phyloP scores from a whole-genome alignment of 2,888 invertebrate genomes.

The Megamerina dolium region DNA sequence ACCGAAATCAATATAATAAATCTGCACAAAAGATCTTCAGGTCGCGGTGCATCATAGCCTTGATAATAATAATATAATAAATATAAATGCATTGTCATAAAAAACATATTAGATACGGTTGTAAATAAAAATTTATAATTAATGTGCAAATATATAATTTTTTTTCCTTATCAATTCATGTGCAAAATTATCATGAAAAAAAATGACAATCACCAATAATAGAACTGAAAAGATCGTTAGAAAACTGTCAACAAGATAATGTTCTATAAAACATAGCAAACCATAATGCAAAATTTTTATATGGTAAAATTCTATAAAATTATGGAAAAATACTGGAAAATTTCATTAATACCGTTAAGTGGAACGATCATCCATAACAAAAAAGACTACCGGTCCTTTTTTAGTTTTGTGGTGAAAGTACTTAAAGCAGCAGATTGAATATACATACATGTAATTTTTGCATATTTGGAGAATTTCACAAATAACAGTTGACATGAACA shows the following conservation, averaged over 20 bases:
- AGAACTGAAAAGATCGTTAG: slow-evolving; percentile 16
- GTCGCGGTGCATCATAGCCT: no score
- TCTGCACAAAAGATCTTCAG: no score
- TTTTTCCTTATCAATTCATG: slow-evolving; percentile 2
- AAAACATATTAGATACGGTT: slow-evolving; percentile 41
- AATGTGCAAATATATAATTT: slow-evolving; percentile 6
- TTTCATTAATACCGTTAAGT: not conserved
- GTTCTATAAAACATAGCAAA: not conserved
- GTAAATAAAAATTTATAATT: slow-evolving; percentile 28
- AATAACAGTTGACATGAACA: not conserved
- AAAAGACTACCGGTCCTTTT: no score
- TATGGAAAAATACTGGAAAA: not conserved
- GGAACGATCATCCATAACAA: no score
- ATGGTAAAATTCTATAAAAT: slow-evolving; percentile 1
- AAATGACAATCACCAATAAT: no score
- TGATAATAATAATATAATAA: no score
- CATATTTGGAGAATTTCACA: slow-evolving; percentile 11
- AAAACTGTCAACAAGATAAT: slow-evolving; percentile 10
- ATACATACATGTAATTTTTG: slow-evolving; percentile 21
- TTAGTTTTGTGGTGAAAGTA: no score
- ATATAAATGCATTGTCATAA: slow-evolving; percentile 31
- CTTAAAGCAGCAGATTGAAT: no score
- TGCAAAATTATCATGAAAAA: no score
- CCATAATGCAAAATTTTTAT: not conserved
- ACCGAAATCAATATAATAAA: no score